These are phyloP conservation scores for Pemphredon lugubris DNA, from an alignment of 2,888 invertebrate species.

Conservation along the genomic window DNA sequence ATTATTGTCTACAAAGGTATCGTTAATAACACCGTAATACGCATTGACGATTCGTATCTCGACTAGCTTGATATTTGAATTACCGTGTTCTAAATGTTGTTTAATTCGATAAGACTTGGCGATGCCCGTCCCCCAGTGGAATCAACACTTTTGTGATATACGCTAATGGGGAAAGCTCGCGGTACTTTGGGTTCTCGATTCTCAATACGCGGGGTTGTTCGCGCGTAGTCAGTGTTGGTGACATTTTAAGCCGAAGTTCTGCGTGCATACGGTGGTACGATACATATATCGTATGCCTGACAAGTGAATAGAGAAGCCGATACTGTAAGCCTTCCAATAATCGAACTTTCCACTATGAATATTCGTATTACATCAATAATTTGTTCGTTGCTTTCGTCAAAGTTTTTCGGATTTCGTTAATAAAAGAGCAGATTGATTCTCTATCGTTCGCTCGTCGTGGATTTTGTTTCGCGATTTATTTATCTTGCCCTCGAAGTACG, in stretches of 20 bases:
- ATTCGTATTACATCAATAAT: conserved; percentile 18
- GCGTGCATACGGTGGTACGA: not conserved
- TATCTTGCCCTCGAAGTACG: no score
- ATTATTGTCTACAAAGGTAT: no score
- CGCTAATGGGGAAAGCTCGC: no score
- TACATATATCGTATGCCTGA: conserved; percentile 19
- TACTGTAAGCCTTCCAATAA: conserved; percentile 38
- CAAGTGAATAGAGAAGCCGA: conserved; percentile 41
- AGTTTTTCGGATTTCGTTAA: conserved; percentile 7
- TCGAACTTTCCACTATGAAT: conserved; percentile 36
- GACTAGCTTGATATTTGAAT: no score
- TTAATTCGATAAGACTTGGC: no score
- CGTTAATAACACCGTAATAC: no score
- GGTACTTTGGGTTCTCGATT: not conserved
- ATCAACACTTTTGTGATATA: no score
- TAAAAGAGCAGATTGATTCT: not conserved
- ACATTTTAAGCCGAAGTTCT: conserved; percentile 33
- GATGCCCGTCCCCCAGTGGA: no score
- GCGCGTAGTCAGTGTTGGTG: not conserved
- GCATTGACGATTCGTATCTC: no score
- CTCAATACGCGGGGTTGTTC: not conserved
- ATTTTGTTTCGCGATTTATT: not conserved
- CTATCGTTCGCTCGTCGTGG: not conserved
- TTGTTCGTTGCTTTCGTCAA: conserved; percentile 4
- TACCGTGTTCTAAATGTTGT: no score